Evolutionary conservation across 1,140 invertebrate genomes (phyloP), one percentile per base, ranked within the genome.

Genomic region (Drosophila saltans): DNA sequence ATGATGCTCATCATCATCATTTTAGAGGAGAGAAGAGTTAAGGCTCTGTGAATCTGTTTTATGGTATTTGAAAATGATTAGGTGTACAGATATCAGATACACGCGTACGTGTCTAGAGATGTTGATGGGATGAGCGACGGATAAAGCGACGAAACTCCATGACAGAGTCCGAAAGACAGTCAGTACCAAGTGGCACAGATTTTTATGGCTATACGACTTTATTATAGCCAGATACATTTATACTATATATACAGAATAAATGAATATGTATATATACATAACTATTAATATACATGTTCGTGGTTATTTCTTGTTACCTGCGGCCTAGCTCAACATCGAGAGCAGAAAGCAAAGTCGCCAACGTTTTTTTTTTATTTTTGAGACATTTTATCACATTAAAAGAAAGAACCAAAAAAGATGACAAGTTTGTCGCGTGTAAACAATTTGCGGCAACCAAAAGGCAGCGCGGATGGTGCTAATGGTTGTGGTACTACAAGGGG

Each of bases 381-480:
- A 66, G 43, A 58, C 40, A 45, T 55, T 71, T 65, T 66, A 81
- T 63, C 72, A 78, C 78, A 88, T 69, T 74, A 52, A 52, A 52
- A 43, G 41, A 52, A 52, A 73, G 60, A 74, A 11, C 21, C n/a
- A 26, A 62, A 81, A 61, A 79, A 80, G 61, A 86, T 88, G 83
- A 86, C 83, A 88, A 86, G 84, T 86, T 86, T 86, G 83, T 88
- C 83, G 83, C 83, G 84, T 86, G 83, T 89, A 86, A 86, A 88
- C 83, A 86, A 88, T 88, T 86, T 70, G 83, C 80, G 80, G 83
- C 76, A 69, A 75, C 68, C 82, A 76, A 81, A 75, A 86, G 71
- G 63, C 60, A 75, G 83, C n/a, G 76, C 83, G 83, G 80, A 83
- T 81, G 82, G 72, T 69, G 67, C 39, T 45, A 16, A 11, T 10